Evolutionary conservation across 2,888 invertebrate species (phyloP), one percentile per base, ranked within the genome.

Genomic region (Autographa gamma): DNA sequence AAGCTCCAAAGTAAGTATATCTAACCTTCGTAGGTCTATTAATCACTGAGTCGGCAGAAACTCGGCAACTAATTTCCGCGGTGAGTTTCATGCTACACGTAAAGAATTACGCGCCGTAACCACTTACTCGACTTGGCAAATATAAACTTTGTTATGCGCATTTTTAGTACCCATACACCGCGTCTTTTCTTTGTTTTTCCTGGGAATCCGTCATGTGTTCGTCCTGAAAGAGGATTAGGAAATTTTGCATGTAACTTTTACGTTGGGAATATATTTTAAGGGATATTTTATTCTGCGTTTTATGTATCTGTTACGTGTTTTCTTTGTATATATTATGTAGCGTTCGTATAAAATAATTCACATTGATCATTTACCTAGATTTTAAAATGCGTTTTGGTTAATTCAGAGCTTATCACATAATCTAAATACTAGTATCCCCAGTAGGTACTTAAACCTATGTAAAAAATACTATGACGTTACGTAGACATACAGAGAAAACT

Each of bases 11-110:
- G 34, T 61, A 56, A 63, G 34, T 61, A 18, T 18, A 25, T 59
- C 11, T 38, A 52, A 63, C 69, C 67, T 68, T 31, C 41, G n/a
- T 8, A 34, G 41, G 14, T 38, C 60, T 68, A 80, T 80, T 70
- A 70, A 74, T 81, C 79, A 70, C 34, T 78, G 71, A 73, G 54
- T 75, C 73, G 71, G 69, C 81, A 66, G 19, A 66, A 73, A 72
- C 58, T 59, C 8, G 54, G n/a, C 54, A 79, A 76, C 61, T 69
- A 73, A 81, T 81, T 81, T 80, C 71, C 69, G 60, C 14, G 14
- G 56, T 34, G 34, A 59, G 59, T 58, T 58, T 34, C 16, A 16
- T 11, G 34, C 56, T 14, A 38, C 25, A 56, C 54, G n/a, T 18
- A 31, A 34, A 63, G 18, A 54, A 54, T 52, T 54, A 32, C 63